Evolutionary conservation across 2,888 invertebrate genomes (phyloP).

Genomic region (Heliconius charithonia): DNA sequence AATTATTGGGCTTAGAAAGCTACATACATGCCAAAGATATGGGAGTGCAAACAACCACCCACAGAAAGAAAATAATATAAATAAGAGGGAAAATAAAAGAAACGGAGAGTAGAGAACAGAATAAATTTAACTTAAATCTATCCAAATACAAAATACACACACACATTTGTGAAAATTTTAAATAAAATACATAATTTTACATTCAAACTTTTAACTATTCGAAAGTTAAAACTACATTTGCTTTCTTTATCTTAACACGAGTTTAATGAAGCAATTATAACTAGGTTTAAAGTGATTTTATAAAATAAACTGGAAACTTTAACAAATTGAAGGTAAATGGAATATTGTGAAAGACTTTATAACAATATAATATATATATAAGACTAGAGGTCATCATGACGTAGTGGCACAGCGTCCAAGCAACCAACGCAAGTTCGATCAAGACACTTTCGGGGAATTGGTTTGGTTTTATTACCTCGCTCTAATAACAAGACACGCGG

Average conservation of each 20-base stretch:
- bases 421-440: no score
- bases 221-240: not conserved
- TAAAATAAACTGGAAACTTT: constrained; percentile 1
- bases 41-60: no score
- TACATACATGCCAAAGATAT: not conserved
- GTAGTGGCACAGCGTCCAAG: not conserved
- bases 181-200: not conserved
- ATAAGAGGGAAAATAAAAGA: not conserved
- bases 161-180: not conserved
- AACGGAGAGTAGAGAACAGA: not conserved
- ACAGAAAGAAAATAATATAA: no score
- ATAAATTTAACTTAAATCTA: no score
- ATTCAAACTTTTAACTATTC: not conserved
- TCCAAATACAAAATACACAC: not conserved
- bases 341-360: not conserved
- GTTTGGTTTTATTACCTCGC: no score
- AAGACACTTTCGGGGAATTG: no score
- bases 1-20: no score
- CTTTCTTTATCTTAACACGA: not conserved
- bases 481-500: no score
- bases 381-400: not conserved
- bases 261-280: not conserved
- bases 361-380: no score
- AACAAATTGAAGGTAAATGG: not conserved
- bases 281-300: not conserved